Conservation (phyloP, 2,797 vertebrate genomes). For the Parambassis ranga region DNA sequence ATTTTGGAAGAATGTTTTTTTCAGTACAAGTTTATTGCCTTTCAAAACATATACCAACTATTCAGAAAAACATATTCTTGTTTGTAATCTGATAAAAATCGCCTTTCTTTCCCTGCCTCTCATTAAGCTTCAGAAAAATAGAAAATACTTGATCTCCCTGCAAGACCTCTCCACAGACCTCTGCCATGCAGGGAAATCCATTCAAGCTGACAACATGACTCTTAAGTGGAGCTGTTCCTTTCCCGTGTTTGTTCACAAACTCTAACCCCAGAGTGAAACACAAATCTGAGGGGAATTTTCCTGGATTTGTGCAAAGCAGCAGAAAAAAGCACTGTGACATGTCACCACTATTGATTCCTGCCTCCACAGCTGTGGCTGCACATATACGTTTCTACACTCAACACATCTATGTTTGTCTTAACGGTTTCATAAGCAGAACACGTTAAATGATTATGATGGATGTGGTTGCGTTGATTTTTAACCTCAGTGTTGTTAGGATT, state of each 20-base stretch:
- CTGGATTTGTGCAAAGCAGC: conserved; percentile 1
- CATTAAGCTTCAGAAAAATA: conserved; percentile 12
- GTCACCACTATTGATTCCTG: conserved; percentile 1
- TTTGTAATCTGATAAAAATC: conserved; percentile 9
- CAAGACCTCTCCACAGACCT: conserved; percentile 13
- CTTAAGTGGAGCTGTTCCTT: not conserved
- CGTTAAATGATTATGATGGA: not conserved
- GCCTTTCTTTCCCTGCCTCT: not conserved
- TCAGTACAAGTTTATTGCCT: no score
- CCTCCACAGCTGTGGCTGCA: not conserved
- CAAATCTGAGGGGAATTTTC: conserved; percentile 11
- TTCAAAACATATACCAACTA: not conserved
- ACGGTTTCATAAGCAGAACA: not conserved
- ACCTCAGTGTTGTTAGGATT: not conserved
- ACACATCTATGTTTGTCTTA: not conserved
- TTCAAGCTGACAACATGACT: conserved; percentile 25
- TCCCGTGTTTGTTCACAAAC: conserved; percentile 35
- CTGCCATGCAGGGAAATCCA: conserved; percentile 25
- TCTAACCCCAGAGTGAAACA: conserved; percentile 3
- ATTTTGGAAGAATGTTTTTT: no score
- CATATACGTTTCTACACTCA: not conserved
- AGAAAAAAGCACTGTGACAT: not conserved
- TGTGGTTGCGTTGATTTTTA: not conserved
- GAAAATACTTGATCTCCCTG: conserved; percentile 12
- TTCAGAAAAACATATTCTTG: not conserved